Percentiles rank a stretch among this genome's conserved stretches.
Conservation (phyloP, 2,113 vertebrate species). For the Chloebia gouldiae region DNA sequence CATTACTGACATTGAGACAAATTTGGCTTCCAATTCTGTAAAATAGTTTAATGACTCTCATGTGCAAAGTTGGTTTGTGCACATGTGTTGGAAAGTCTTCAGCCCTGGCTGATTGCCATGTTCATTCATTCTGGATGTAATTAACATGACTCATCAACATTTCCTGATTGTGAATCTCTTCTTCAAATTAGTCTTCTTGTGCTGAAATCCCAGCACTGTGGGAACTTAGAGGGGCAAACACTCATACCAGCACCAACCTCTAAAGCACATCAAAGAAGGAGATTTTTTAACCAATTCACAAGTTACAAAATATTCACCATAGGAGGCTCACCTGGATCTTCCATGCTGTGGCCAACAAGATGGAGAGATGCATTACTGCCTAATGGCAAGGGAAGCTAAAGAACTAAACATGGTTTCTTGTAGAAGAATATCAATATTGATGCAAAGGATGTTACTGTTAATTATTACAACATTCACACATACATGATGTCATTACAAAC, state of each 20-base stretch:
- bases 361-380: neutral
- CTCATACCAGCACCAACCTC: neutral
- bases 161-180: neutral
- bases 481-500: neutral
- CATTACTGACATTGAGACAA: neutral
- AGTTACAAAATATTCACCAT: rapidly evolving
- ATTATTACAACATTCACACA: neutral
- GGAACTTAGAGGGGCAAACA: too few species aligned
- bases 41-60: neutral
- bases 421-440: neutral
- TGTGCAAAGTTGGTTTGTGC: neutral
- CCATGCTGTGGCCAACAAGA: neutral
- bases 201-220: neutral
- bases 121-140: neutral
- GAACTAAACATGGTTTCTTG: neutral
- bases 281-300: neutral
- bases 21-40: neutral
- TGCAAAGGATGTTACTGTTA: neutral
- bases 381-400: neutral
- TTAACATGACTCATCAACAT: neutral
- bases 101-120: neutral
- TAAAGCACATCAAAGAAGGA: neutral
- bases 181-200: neutral
- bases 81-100: neutral
- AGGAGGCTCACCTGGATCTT: neutral